Evolutionary conservation across 2,888 invertebrate species (phyloP).

Genomic region (Sinodicranocentrus sp.): DNA sequence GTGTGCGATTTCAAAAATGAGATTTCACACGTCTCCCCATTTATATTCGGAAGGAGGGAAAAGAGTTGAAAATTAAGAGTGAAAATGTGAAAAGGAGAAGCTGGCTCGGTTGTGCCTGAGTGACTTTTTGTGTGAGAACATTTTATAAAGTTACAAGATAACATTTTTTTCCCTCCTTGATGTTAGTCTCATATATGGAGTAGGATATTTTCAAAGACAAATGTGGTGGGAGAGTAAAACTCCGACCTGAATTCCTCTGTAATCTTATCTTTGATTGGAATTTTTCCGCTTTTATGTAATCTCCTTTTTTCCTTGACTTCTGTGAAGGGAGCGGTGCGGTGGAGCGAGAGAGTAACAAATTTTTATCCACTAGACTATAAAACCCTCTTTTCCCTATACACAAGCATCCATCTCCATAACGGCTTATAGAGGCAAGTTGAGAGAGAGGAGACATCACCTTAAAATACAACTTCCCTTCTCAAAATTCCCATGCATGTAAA

Average conservation of each 20-base stretch:
- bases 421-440: neutral
- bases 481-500: too few relatives aligned
- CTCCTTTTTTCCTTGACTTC: slow-evolving; percentile 19
- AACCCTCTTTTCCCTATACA: neutral
- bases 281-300: slow-evolving; percentile 64
- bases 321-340: too few relatives aligned
- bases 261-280: slow-evolving; percentile 70
- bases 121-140: too few relatives aligned
- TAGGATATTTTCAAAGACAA: slow-evolving; percentile 29
- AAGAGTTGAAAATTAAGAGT: neutral
- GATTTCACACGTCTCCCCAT: slow-evolving; percentile 53
- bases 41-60: slow-evolving; percentile 1
- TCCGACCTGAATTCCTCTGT: slow-evolving; percentile 62
- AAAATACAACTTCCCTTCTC: too few relatives aligned
- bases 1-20: slow-evolving; percentile 56
- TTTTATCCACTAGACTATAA: neutral
- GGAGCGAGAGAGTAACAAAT: too few relatives aligned
- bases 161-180: neutral
- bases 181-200: neutral
- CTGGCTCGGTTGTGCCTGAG: too few relatives aligned
- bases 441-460: too few relatives aligned
- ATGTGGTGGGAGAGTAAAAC: slow-evolving; percentile 35
- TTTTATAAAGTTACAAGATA: too few relatives aligned
- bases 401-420: neutral
- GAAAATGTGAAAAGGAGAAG: neutral